A percentile compares a stretch with the other conserved stretches of the same genome.
These are phyloP conservation scores for Labroides dimidiatus DNA, from an alignment of 2,797 vertebrate species.

Conservation along the genomic window DNA sequence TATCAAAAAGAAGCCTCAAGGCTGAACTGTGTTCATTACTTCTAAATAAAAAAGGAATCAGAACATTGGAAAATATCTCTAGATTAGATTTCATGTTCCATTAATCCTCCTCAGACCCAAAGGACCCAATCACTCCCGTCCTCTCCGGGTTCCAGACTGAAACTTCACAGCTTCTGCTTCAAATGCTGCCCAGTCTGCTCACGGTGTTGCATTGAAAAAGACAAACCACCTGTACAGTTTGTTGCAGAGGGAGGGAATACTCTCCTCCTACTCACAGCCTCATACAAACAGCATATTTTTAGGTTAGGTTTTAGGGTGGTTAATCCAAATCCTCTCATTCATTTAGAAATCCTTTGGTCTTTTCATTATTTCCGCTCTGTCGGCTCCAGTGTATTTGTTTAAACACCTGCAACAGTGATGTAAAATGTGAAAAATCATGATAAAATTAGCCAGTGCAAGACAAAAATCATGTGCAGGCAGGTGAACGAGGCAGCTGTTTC, in stretches of 20 bases:
- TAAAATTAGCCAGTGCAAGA: conserved; percentile 6
- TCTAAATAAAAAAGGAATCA: conserved; percentile 48
- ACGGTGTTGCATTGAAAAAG: conserved; percentile 14
- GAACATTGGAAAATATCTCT: conserved; percentile 46
- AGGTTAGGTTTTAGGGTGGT: conserved; percentile 3
- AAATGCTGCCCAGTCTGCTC: conserved; percentile 22
- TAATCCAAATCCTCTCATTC: conserved; percentile 39
- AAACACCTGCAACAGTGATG: conserved; percentile 14
- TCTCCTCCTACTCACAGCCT: conserved; percentile 11
- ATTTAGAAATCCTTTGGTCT: conserved; percentile 26
- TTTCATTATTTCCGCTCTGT: conserved; percentile 32
- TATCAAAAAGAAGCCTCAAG: conserved; percentile 47
- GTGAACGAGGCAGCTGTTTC: conserved; percentile 26
- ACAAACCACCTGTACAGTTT: conserved; percentile 36
- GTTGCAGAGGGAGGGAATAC: conserved; percentile 17
- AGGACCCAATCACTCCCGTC: conserved; percentile 1
- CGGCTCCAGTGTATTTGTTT: conserved; percentile 17
- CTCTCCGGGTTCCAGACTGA: conserved; percentile 5
- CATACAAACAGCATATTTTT: conserved; percentile 31
- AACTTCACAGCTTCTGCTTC: conserved; percentile 17
- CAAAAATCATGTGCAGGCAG: not conserved
- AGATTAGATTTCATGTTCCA: conserved; percentile 50
- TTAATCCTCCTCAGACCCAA: conserved; percentile 42
- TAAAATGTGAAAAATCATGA: conserved; percentile 7
- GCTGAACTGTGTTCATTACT: conserved; percentile 54